A percentile compares a stretch with the other conserved stretches of the same genome.
Evolutionary conservation across 2,797 vertebrate species (phyloP).

Genomic region (Triplophysa bombifrons): DNA sequence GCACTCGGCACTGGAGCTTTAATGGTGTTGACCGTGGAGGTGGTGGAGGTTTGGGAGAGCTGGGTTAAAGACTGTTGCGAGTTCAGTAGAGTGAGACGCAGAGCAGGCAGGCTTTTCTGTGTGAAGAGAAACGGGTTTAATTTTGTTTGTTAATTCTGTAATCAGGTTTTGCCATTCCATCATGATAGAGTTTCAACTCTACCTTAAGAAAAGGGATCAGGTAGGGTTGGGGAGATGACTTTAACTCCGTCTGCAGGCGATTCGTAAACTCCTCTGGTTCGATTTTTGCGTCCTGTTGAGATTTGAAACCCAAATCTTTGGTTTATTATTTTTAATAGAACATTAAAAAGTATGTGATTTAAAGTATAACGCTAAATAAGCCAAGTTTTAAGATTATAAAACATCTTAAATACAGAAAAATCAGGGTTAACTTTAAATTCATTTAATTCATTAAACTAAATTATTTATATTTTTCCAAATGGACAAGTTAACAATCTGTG

Average conservation of each 20-base stretch:
- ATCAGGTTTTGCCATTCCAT: background rate
- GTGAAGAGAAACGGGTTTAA: background rate
- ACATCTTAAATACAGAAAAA: too few species aligned
- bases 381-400: too few species aligned
- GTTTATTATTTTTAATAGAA: background rate
- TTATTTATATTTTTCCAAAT: too few species aligned
- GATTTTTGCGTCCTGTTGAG: constrained; percentile 84
- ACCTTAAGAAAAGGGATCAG: constrained; percentile 91
- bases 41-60: constrained; percentile 64
- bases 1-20: constrained; percentile 72
- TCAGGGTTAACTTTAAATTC: too few species aligned
- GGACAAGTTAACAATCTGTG: too few species aligned
- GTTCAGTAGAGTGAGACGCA: constrained; percentile 84
- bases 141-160: too few species aligned
- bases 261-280: constrained; percentile 89
- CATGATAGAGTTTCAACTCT: background rate
- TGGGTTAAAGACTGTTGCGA: constrained; percentile 83
- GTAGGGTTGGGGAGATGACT: constrained; percentile 90
- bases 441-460: too few species aligned
- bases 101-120: constrained; percentile 88
- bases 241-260: constrained; percentile 85
- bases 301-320: constrained; percentile 35
- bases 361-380: too few species aligned
- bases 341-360: too few species aligned
- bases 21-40: constrained; percentile 59